These are phyloP conservation scores for Anoplophora glabripennis DNA, from an alignment of 1,140 invertebrate genomes.

Conservation along the genomic window DNA sequence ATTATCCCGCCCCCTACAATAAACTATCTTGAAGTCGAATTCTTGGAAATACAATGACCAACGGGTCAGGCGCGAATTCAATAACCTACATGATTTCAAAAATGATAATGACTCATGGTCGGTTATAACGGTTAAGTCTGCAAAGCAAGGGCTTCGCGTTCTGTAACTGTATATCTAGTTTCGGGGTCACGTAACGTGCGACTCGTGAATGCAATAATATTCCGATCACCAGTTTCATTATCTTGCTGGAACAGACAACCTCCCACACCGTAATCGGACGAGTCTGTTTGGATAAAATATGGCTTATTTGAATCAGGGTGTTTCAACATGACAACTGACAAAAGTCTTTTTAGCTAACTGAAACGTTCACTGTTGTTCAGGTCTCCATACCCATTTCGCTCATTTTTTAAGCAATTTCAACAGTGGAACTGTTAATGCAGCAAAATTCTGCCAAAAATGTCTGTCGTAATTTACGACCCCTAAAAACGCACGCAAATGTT, in stretches of 20 bases:
- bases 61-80: background rate
- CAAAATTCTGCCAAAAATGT: conserved; percentile 45
- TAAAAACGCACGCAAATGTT: conserved; percentile 48
- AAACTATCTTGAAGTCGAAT: conserved; percentile 1
- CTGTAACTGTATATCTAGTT: background rate
- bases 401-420: background rate
- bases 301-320: background rate
- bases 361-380: background rate
- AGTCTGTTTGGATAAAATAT: conserved; percentile 1
- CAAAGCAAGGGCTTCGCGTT: background rate
- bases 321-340: background rate
- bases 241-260: background rate
- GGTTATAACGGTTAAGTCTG: background rate
- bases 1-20: conserved; percentile 3
- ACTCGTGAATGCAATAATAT: background rate
- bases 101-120: conserved; percentile 3
- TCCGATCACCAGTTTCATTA: background rate
- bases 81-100: background rate
- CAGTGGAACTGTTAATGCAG: conserved; percentile 14
- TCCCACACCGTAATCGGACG: conserved; percentile 1
- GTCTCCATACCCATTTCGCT: background rate
- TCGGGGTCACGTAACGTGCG: background rate
- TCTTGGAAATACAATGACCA: conserved; percentile 6
- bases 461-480: conserved; percentile 49
- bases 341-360: background rate